These are phyloP conservation scores for Drosophila sproati DNA, from an alignment of 1,140 invertebrate species.

Conservation along the genomic window DNA sequence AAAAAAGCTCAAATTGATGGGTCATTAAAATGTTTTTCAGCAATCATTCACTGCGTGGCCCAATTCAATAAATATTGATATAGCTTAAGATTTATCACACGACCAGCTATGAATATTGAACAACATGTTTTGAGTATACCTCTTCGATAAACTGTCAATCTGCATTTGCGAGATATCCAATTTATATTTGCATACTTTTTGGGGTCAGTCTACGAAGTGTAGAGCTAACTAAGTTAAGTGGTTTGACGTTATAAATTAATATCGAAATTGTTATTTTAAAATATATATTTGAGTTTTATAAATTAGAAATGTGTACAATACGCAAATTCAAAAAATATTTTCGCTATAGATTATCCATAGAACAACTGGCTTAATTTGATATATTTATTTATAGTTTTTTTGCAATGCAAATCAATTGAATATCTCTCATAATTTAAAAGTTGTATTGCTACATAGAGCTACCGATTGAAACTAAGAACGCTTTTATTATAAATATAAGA, in stretches of 20 bases:
- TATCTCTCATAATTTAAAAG: no score
- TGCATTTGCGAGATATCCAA: background rate
- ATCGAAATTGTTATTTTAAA: background rate
- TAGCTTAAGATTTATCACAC: background rate
- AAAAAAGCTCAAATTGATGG: conserved; percentile 50
- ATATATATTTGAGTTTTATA: no score
- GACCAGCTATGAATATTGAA: background rate
- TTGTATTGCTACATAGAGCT: background rate
- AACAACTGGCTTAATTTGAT: no score
- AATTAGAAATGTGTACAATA: no score
- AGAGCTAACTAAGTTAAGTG: background rate
- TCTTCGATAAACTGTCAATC: background rate
- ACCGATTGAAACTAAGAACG: background rate
- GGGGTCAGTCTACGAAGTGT: conserved; percentile 1
- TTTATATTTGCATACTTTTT: conserved; percentile 40
- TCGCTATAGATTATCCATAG: no score
- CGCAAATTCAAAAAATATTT: background rate
- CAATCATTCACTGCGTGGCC: conserved; percentile 16
- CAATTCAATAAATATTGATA: conserved; percentile 3
- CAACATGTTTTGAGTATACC: background rate
- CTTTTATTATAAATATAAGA: background rate
- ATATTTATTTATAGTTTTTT: no score
- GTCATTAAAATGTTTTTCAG: conserved; percentile 55
- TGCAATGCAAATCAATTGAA: no score
- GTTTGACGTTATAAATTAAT: background rate